Evolutionary conservation across 2,113 vertebrate genomes (phyloP), one percentile per base, ranked within the genome.

Genomic region (Pelecanoides urinatrix): DNA sequence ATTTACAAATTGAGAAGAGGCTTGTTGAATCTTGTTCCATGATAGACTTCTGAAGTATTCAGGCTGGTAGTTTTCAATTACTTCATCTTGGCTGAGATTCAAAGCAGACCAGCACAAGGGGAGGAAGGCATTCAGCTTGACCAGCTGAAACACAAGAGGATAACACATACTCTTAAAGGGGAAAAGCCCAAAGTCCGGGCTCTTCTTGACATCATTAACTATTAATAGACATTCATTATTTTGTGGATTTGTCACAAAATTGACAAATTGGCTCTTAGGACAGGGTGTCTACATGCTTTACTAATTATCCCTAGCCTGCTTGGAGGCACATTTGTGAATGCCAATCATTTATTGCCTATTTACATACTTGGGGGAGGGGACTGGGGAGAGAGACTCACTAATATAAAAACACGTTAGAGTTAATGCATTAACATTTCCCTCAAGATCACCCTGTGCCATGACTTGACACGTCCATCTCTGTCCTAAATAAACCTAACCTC

Each of bases 301-400:
- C 96, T 98, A 97, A 98, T 98, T 98, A 98, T 96, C 94, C 94
- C 92, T 96, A 97, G 97, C 94, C 92, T 94, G 96, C 96, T 98
- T 93, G 74, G 83, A 97, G 97, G 97, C 96, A 97, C 94, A 91
- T 94, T 97, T 96, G 81, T 96, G 96, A 96, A 95, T 97, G 96
- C 91, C 96, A 98, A 86, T 98, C 97, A 98, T 95, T 97, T 97
- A 89, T 96, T 97, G 88, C 92, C 88, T 90, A 90, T 98, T 97
- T 96, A 74, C 95, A 95, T 98, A 94, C 74, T 73, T 80, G 87
- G 40, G 77, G 85, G 86, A 95, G 66, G 66, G 75, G 56, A 42
- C 74, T 94, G 91, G 38, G 30, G 52, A 59, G 36, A 67, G 40
- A 79, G 15, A 38, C 34, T 96, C 85, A 71, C 91, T 88, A 90